phyloP scores from a whole-genome alignment of 2,797 vertebrate genomes.

The Limnodromus scolopaceus region DNA sequence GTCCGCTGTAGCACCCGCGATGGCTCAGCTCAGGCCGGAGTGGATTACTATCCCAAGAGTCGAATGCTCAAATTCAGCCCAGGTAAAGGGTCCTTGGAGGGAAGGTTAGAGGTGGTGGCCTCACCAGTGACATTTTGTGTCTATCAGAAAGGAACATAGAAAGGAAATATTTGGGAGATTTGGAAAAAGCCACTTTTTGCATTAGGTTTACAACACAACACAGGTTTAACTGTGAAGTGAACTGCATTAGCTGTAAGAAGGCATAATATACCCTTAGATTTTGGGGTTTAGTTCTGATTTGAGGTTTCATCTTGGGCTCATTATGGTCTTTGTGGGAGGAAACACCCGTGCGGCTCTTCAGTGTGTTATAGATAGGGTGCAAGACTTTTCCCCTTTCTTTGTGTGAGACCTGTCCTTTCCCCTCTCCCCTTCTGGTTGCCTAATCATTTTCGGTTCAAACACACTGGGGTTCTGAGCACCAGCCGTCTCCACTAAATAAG shows the following conservation, averaged over 20 bases:
- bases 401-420: neutral
- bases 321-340: neutral
- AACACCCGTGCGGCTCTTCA: neutral
- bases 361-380: no score
- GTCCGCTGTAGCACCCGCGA: slow-evolving; percentile 97
- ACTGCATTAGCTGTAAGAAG: neutral
- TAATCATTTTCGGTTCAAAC: neutral
- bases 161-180: neutral
- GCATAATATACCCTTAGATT: neutral
- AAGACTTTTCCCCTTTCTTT: neutral
- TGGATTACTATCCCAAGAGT: slow-evolving; percentile 98
- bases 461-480: neutral
- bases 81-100: slow-evolving; percentile 76
- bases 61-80: slow-evolving; percentile 92
- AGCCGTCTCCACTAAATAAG: neutral
- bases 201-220: fast-evolving
- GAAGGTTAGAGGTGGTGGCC: neutral
- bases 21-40: slow-evolving; percentile 96
- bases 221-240: neutral
- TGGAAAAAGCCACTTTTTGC: fast-evolving
- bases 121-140: neutral
- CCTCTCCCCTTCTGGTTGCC: neutral
- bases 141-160: fast-evolving
- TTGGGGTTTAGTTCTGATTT: neutral
- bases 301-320: neutral